A percentile compares a stretch with the other conserved stretches of the same genome.
phyloP scores from a whole-genome alignment of 2,797 vertebrate species.

The Silurus lanzhouensis region DNA sequence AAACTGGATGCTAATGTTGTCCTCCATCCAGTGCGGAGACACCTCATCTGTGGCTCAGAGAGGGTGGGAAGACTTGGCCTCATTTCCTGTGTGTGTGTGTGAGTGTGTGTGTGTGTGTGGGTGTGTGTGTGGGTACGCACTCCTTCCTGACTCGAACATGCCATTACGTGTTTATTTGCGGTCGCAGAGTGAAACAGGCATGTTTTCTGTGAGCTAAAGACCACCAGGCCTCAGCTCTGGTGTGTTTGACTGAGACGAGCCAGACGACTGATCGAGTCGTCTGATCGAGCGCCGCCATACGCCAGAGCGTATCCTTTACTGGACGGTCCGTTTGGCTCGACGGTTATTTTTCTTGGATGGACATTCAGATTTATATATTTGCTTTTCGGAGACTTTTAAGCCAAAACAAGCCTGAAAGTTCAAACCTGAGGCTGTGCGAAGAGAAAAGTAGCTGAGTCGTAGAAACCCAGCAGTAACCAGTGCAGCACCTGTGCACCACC shows the following conservation, averaged over 20 bases:
- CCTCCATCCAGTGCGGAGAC: slow-evolving; percentile 51
- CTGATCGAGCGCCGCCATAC: slow-evolving; percentile 61
- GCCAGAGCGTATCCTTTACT: slow-evolving; percentile 52
- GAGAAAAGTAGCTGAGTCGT: background rate
- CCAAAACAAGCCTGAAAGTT: background rate
- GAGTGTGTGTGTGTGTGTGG: background rate
- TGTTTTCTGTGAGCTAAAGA: slow-evolving; percentile 80
- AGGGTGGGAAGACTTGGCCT: slow-evolving; percentile 49
- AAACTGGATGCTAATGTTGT: slow-evolving; percentile 58
- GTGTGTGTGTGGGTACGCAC: slow-evolving; percentile 36
- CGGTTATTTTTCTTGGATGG: slow-evolving; percentile 38
- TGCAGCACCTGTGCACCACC: background rate
- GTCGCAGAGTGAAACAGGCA: slow-evolving; percentile 66
- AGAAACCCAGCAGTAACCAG: slow-evolving; percentile 5
- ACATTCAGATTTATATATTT: slow-evolving; percentile 26
- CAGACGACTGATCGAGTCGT: slow-evolving; percentile 63
- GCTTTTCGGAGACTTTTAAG: background rate
- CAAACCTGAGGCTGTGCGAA: slow-evolving; percentile 8
- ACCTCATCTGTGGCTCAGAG: slow-evolving; percentile 54
- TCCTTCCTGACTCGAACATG: slow-evolving; percentile 58
- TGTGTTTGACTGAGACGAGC: slow-evolving; percentile 69
- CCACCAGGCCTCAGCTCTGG: slow-evolving; percentile 80
- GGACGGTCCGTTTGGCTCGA: slow-evolving; percentile 51
- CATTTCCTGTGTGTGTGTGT: slow-evolving; percentile 48
- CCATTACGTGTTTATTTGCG: slow-evolving; percentile 69